Percentiles rank a stretch among this genome's conserved stretches.
Conservation (phyloP, 2,113 vertebrate species). For the Cavia porcellus region DNA sequence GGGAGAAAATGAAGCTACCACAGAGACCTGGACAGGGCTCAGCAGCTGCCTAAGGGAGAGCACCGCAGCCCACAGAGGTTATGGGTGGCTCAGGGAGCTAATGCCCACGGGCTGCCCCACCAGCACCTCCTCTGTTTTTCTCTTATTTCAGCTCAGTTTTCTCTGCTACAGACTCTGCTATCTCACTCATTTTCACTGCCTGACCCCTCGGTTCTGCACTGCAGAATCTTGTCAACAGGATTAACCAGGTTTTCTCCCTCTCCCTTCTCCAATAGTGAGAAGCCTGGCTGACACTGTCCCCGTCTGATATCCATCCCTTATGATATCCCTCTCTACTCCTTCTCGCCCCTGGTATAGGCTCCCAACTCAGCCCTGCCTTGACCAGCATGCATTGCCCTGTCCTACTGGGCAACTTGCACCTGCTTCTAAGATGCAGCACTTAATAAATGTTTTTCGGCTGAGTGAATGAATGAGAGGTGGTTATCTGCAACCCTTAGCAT, state of each 20-base stretch:
- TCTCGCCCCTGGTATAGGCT: no score
- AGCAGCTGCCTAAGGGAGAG: background rate
- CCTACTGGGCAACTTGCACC: background rate
- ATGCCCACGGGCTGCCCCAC: fast-evolving
- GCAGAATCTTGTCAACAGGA: background rate
- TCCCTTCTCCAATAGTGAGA: background rate
- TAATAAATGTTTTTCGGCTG: background rate
- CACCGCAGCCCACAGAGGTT: background rate
- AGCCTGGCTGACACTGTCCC: no score
- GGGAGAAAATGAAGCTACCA: background rate
- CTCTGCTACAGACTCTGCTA: background rate
- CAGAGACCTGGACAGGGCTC: fast-evolving
- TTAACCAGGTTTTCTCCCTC: background rate
- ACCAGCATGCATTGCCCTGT: fast-evolving
- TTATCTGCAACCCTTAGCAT: background rate
- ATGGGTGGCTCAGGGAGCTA: background rate
- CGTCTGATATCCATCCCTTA: background rate
- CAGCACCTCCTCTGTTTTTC: fast-evolving
- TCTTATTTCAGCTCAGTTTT: background rate
- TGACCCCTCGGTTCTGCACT: background rate
- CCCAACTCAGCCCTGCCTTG: background rate
- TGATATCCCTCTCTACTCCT: fast-evolving
- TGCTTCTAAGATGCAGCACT: background rate
- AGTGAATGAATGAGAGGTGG: background rate
- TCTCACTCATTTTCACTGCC: background rate